Base-by-base conservation (phyloP, 2,113 vertebrate species). In the Panurus biarmicus region DNA sequence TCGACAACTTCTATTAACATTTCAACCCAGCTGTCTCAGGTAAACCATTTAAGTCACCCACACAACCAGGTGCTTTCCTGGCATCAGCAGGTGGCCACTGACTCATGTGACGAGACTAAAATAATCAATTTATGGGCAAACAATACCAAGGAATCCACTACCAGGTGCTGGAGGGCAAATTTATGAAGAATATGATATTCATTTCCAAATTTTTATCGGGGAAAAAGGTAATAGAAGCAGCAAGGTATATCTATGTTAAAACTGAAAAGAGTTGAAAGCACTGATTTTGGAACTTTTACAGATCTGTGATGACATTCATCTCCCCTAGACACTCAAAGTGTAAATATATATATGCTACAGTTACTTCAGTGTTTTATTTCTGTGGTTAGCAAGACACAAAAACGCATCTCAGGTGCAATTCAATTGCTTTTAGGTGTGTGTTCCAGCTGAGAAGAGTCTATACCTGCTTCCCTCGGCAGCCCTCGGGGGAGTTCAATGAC, bases 401-500 rank as follows among this genome's bases (percentile, higher is more conserved):
- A 66, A 14, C 9, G 5, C 31, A 57, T 11, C 22, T n/a, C 20
- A 35, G 38, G 36, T 36, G 45, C 75, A 73, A 23, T 86, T 57
- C 42, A 53, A 6, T 24, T 10, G 4, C 75, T 45, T 42, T 19
- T 24, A 57, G 36, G 13, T 26, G 53, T 24, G 53, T 79, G 18
- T 36, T 67, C 31, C 40, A 35, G 24, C n/a, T 54, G 61, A 78
- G 26, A 22, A 42, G 28, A 24, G 15, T 45, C 40, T 10, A 5
- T 23, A n/a, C 57, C 64, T 9, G 11, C 21, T 75, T 45, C 29
- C 56, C 44, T 22, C 36, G 6, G 45, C 26, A 26, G 40, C 73
- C 24, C 38, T 11, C 2, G 0, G 26, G 33, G 16, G 7, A 42
- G 14, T 11, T 60, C 9, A 14, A 2, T 1, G 5, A 44, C 33